These are phyloP conservation scores for Nymphalis io DNA, from an alignment of 1,140 invertebrate genomes.

Conservation along the genomic window DNA sequence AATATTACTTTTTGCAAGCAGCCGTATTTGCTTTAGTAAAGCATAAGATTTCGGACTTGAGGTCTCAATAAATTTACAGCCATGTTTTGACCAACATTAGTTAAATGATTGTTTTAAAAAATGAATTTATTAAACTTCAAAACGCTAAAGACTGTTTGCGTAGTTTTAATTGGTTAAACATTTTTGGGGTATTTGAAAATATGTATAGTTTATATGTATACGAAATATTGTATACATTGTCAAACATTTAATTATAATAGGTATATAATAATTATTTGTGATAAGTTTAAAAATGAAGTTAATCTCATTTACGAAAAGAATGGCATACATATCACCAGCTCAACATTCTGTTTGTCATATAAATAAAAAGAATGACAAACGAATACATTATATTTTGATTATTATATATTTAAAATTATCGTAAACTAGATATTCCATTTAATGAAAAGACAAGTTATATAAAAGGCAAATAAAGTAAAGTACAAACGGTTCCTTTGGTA, in stretches of 20 bases:
- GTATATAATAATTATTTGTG: constrained; percentile 22
- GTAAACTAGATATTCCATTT: constrained; percentile 14
- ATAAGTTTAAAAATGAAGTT: constrained; percentile 27
- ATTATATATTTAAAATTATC: background rate
- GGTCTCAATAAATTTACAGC: constrained; percentile 32
- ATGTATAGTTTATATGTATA: constrained; percentile 17
- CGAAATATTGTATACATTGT: constrained; percentile 21
- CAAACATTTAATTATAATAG: constrained; percentile 14
- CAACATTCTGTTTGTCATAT: constrained; percentile 22
- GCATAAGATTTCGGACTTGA: constrained; percentile 25
- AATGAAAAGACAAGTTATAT: constrained; percentile 24
- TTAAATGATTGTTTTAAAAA: constrained; percentile 21
- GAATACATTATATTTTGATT: constrained; percentile 17
- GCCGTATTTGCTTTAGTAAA: constrained; percentile 43
- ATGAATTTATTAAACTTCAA: constrained; percentile 26
- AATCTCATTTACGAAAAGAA: constrained; percentile 15
- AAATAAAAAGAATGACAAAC: constrained; percentile 25
- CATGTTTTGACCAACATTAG: constrained; percentile 27
- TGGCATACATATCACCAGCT: constrained; percentile 45
- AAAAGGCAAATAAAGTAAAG: constrained; percentile 31
- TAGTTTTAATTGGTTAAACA: constrained; percentile 34
- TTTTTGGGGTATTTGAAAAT: background rate
- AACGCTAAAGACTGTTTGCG: constrained; percentile 28
- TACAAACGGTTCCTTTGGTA: constrained; percentile 41
- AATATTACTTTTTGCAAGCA: constrained; percentile 28